Percentiles rank a stretch among this genome's conserved stretches.
Conservation (phyloP, 2,888 invertebrate genomes). For the Mechanitis mazaeus region DNA sequence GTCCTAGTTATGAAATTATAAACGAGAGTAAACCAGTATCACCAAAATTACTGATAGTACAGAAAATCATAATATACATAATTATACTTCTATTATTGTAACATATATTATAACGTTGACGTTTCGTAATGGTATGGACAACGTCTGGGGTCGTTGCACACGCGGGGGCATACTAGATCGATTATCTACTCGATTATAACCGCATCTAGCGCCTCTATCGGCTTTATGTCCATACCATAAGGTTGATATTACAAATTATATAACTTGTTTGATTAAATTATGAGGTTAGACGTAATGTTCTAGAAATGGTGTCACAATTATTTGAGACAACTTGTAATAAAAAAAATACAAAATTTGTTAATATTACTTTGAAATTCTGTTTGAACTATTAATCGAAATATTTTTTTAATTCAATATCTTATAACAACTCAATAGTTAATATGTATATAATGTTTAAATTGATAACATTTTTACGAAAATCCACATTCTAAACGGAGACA, state of each 20-base stretch:
- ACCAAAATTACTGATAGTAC: too few species aligned
- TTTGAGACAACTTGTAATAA: slow-evolving; percentile 1
- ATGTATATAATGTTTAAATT: slow-evolving; percentile 15
- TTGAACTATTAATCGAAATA: too few species aligned
- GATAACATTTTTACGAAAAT: slow-evolving; percentile 30
- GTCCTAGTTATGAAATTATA: too few species aligned
- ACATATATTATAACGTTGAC: too few species aligned
- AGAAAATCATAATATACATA: too few species aligned
- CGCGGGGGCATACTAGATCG: slow-evolving; percentile 12
- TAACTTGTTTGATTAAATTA: slow-evolving; percentile 22
- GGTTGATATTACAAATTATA: slow-evolving; percentile 10
- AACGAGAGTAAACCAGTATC: too few species aligned
- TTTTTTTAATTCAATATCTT: too few species aligned
- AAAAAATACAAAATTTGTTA: not conserved
- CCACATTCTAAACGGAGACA: slow-evolving; percentile 28
- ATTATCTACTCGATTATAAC: not conserved
- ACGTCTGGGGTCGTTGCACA: slow-evolving; percentile 4
- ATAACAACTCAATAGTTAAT: too few species aligned
- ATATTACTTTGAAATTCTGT: not conserved
- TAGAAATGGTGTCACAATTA: slow-evolving; percentile 6
- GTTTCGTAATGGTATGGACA: too few species aligned
- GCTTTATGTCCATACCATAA: slow-evolving; percentile 9
- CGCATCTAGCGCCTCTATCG: not conserved
- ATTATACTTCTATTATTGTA: too few species aligned
- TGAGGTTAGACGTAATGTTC: slow-evolving; percentile 38